phyloP scores from a whole-genome alignment of 2,797 vertebrate genomes.

The Hirundo rustica region DNA sequence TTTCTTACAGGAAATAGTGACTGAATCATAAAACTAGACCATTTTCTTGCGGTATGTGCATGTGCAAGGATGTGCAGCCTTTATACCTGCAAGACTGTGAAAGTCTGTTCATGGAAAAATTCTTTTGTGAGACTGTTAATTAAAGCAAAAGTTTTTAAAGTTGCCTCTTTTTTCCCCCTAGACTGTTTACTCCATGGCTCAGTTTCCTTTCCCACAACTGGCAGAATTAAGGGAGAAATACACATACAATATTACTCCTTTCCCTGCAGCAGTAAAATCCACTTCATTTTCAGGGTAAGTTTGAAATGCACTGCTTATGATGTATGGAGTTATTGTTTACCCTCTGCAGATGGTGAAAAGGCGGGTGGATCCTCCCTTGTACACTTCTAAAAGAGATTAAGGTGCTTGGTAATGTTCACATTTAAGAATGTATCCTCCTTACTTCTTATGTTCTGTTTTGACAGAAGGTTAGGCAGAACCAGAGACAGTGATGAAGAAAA shows the following conservation, averaged over 20 bases:
- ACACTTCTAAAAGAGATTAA: not conserved
- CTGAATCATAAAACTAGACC: not conserved
- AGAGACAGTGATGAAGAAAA: constrained; percentile 96
- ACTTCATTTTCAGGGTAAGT: constrained; percentile 77
- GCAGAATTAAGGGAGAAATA: constrained; percentile 97
- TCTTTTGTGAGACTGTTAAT: not conserved
- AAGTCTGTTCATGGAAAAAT: not conserved
- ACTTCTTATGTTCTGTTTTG: not conserved
- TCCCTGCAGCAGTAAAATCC: constrained; percentile 89
- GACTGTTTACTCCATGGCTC: constrained; percentile 96
- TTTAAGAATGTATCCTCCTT: not conserved
- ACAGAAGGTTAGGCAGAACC: constrained; percentile 73
- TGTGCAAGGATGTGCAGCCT: not conserved
- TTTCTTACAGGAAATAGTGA: not conserved
- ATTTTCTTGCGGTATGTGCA: not conserved
- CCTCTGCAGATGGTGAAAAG: not conserved
- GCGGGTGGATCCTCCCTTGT: not conserved
- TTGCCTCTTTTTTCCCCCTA: constrained; percentile 29
- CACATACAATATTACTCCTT: constrained; percentile 98
- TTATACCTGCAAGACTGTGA: not conserved
- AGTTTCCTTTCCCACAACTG: constrained; percentile 96
- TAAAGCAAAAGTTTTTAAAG: not conserved
- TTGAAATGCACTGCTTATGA: not conserved
- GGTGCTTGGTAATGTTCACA: not conserved
- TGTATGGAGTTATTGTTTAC: not conserved